Percentiles rank a stretch among this genome's conserved stretches.
These are phyloP conservation scores for Microctonus brassicae DNA, from an alignment of 2,888 invertebrate genomes.

Conservation along the genomic window DNA sequence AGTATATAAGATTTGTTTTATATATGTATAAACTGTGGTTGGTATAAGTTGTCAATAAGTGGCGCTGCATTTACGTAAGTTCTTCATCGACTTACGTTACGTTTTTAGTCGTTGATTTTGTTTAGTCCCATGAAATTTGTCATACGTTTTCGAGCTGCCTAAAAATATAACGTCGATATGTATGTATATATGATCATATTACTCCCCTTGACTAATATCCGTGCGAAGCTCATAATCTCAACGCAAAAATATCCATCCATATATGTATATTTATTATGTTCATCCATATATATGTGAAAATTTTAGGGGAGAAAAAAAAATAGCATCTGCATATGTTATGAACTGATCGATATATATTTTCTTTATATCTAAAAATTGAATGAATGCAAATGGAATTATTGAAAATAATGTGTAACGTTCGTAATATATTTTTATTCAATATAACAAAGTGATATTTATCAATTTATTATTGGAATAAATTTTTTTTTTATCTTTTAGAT, in stretches of 20 bases:
- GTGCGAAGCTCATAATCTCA: constrained; percentile 41
- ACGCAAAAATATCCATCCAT: not conserved
- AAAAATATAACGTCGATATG: constrained; percentile 27
- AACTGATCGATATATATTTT: constrained; percentile 29
- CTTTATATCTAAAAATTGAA: not conserved
- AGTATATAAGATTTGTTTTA: constrained; percentile 5
- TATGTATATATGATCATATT: too few relatives aligned
- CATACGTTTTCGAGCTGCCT: constrained; percentile 27
- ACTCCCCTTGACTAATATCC: constrained; percentile 47
- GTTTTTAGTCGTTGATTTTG: too few relatives aligned
- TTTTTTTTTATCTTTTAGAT: too few relatives aligned
- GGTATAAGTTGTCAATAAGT: constrained; percentile 23
- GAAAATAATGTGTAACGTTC: too few relatives aligned
- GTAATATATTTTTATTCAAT: too few relatives aligned
- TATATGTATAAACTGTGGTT: constrained; percentile 12
- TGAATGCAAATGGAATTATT: constrained; percentile 1
- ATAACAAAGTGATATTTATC: too few relatives aligned
- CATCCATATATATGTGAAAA: not conserved
- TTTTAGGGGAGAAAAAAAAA: constrained; percentile 1
- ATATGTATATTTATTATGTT: constrained; percentile 1
- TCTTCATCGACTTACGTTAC: not conserved
- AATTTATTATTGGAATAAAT: too few relatives aligned
- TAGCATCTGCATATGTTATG: constrained; percentile 35
- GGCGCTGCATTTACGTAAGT: constrained; percentile 17
- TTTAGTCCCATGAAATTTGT: constrained; percentile 34